Evolutionary conservation across 2,113 vertebrate species (phyloP).

Genomic region (Triplophysa rosa): DNA sequence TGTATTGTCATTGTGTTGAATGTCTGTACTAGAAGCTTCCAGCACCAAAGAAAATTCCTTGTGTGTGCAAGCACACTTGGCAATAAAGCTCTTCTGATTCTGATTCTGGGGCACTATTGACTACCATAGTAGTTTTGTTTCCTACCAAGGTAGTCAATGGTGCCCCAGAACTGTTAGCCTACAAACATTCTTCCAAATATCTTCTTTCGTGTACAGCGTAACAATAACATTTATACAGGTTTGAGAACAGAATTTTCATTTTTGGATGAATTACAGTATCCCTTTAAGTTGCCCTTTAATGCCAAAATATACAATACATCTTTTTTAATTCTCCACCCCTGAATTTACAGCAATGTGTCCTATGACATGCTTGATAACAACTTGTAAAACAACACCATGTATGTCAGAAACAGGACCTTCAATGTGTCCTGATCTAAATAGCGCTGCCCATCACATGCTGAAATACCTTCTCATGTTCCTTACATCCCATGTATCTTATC

Average conservation of each 20-base stretch:
- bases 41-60: too few relatives aligned
- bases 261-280: not conserved
- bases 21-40: too few relatives aligned
- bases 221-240: too few relatives aligned
- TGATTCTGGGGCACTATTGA: too few relatives aligned
- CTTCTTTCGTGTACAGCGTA: too few relatives aligned
- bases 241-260: not conserved
- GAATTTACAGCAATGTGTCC: not conserved
- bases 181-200: too few relatives aligned
- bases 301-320: not conserved
- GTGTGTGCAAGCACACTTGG: too few relatives aligned
- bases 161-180: too few relatives aligned
- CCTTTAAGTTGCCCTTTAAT: not conserved
- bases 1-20: too few relatives aligned
- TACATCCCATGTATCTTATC: slow-evolving; percentile 10
- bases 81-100: too few relatives aligned
- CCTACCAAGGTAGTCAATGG: too few relatives aligned
- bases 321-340: not conserved
- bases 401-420: slow-evolving; percentile 13
- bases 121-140: too few relatives aligned
- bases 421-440: not conserved
- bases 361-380: not conserved
- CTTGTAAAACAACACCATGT: not conserved
- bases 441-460: slow-evolving; percentile 23
- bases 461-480: slow-evolving; percentile 20